Conservation (phyloP, 2,888 invertebrate genomes). For the Acanthacorydalis orientalis region DNA sequence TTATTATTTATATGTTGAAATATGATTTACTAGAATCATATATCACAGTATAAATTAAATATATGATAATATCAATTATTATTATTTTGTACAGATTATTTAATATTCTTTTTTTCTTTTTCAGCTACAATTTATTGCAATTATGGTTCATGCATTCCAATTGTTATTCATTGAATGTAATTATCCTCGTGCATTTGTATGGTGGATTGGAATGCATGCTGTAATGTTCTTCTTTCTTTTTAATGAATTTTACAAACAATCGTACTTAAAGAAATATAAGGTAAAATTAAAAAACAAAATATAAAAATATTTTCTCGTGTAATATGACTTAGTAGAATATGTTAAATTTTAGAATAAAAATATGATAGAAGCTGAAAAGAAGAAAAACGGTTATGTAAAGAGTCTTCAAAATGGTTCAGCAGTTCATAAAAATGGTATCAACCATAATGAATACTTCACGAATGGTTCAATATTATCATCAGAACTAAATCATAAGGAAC, state of each 20-base stretch:
- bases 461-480: background rate
- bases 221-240: constrained; percentile 93
- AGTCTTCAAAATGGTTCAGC: background rate
- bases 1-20: background rate
- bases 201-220: constrained; percentile 93
- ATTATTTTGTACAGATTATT: background rate
- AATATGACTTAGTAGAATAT: too few relatives aligned
- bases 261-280: constrained; percentile 28
- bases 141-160: constrained; percentile 87
- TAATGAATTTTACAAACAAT: constrained; percentile 82
- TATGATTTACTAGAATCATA: background rate
- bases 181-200: constrained; percentile 84
- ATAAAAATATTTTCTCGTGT: too few relatives aligned
- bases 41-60: background rate
- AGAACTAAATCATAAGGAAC: background rate
- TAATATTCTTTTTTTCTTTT: constrained; percentile 12
- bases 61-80: background rate
- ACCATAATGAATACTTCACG: background rate
- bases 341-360: too few relatives aligned
- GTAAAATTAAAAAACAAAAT: too few relatives aligned
- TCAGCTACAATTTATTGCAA: constrained; percentile 74
- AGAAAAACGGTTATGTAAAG: background rate
- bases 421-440: background rate
- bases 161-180: constrained; percentile 80
- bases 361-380: too few relatives aligned